Percentiles rank a stretch among this genome's conserved stretches.
Evolutionary conservation across 2,113 vertebrate species (phyloP).

Genomic region (Numida meleagris): DNA sequence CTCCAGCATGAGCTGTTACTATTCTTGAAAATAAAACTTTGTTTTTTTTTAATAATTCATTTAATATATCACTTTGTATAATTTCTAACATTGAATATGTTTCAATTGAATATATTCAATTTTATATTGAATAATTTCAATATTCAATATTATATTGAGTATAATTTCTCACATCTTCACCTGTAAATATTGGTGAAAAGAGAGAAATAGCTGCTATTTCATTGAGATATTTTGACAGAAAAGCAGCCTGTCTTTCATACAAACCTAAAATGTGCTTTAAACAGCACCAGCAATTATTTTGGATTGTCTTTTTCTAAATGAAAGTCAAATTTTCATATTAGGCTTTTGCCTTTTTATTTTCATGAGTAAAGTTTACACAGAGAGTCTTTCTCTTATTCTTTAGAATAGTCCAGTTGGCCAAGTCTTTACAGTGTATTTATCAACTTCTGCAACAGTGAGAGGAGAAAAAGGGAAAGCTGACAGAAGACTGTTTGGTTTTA

Average conservation of each 20-base stretch:
- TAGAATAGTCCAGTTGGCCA: not conserved
- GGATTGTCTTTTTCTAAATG: not conserved
- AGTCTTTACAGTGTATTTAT: not conserved
- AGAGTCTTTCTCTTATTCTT: not conserved
- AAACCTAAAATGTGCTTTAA: not conserved
- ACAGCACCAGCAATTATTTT: not conserved
- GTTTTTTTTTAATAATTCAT: not conserved
- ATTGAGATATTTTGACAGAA: not conserved
- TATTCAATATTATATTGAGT: no score
- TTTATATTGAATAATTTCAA: no score
- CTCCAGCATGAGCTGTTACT: not conserved
- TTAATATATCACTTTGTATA: not conserved
- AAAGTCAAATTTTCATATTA: not conserved
- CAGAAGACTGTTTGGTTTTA: not conserved
- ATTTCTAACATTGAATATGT: not conserved
- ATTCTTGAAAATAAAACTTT: not conserved
- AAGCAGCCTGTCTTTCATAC: not conserved
- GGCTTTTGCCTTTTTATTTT: not conserved
- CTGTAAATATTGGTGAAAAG: not conserved
- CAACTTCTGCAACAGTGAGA: not conserved
- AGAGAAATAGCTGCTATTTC: not conserved
- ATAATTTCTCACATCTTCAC: not conserved
- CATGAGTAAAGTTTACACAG: not conserved
- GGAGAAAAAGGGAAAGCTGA: not conserved
- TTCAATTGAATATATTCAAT: no score